Evolutionary conservation across 2,888 invertebrate genomes (phyloP), one percentile per base, ranked within the genome.

Genomic region (Tachystola acroxantha): DNA sequence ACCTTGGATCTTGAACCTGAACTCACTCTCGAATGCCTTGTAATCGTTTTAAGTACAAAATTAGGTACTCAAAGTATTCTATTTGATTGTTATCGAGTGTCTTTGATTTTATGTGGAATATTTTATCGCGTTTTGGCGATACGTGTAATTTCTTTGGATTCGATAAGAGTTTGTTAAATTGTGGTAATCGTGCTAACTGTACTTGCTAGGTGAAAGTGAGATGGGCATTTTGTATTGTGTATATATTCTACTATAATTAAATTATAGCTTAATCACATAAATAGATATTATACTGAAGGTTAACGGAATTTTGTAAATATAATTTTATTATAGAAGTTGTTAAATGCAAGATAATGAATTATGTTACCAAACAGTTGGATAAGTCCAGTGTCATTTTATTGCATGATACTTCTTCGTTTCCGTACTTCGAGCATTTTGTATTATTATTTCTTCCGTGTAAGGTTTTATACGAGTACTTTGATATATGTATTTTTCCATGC

Each of bases 301-400:
- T 62, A 58, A 62, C 46, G 70, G 68, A 70, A 69, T 67, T 67
- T 63, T 82, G 82, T 84, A 81, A 75, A 84, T 82, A 82, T 74
- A 69, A 69, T 67, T 73, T 76, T 64, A 68, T 63, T 64, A 60
- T 50, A n/a, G 56, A 49, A 61, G 55, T 66, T 63, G 59, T 61
- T 63, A 54, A 60, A 50, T 50, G 53, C 51, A 52, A 48, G 57
- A 53, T 57, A 54, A 58, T 50, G 45, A 57, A 62, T 51, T 56
- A 65, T 68, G 79, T 81, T 81, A 80, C 79, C 78, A 71, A 55
- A 52, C 39, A 40, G 35, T 52, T 40, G 40, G 48, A 36, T 42
- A 34, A 45, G 55, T 63, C 61, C 61, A 68, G 62, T 65, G 63
- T 63, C 55, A 50, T 54, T 24, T 40, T 45, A 43, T 34, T 39